These are phyloP conservation scores for Drosophila takahashii DNA, from an alignment of 1,140 invertebrate species.

Conservation along the genomic window DNA sequence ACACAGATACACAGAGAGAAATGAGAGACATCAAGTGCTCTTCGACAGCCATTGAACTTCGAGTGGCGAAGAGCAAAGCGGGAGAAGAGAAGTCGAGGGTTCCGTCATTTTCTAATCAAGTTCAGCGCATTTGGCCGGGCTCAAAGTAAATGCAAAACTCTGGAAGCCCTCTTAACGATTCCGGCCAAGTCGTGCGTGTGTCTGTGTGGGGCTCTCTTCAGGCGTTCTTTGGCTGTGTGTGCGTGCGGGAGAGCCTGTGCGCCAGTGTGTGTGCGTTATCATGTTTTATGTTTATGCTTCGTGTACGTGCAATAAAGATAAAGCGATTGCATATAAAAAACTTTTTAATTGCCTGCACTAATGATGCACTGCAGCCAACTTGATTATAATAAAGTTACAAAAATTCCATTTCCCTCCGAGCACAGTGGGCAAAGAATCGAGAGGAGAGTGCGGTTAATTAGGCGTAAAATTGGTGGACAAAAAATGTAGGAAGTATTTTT, in stretches of 20 bases:
- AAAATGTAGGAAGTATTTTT: no score
- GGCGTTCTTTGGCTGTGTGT: background rate
- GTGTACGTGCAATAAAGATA: constrained; percentile 82
- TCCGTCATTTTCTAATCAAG: constrained; percentile 50
- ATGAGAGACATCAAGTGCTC: constrained; percentile 6
- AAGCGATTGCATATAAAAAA: constrained; percentile 79
- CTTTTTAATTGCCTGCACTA: constrained; percentile 83
- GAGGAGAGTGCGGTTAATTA: background rate
- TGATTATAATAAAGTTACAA: constrained; percentile 76
- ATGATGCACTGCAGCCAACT: constrained; percentile 80
- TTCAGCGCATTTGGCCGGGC: constrained; percentile 29
- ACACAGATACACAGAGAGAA: constrained; percentile 4
- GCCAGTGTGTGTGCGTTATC: constrained; percentile 49
- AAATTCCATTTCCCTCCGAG: constrained; percentile 41
- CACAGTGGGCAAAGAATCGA: constrained; percentile 21
- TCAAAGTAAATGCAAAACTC: constrained; percentile 56
- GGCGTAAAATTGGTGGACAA: background rate
- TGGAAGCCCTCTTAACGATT: constrained; percentile 42
- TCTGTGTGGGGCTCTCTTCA: constrained; percentile 14
- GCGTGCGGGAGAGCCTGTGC: background rate
- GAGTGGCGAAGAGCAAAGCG: constrained; percentile 18
- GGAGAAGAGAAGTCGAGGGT: no score
- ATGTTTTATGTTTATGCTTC: constrained; percentile 80
- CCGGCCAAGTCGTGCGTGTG: constrained; percentile 37
- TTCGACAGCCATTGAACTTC: constrained; percentile 41